Base-by-base conservation (phyloP, 2,797 vertebrate genomes). In the Amazona finschi region DNA sequence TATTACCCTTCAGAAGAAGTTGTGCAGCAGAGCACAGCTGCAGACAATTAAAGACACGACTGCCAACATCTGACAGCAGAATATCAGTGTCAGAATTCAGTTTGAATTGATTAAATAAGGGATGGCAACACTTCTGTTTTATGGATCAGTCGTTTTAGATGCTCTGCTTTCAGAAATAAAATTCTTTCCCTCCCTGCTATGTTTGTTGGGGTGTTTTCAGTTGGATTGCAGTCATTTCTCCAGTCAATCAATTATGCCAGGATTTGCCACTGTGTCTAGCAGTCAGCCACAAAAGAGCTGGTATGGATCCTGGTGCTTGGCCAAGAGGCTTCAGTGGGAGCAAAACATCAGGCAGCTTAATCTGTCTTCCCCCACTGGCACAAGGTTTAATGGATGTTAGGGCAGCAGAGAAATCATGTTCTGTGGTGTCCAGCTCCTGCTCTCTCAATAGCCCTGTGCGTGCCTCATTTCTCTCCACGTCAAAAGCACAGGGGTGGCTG, bases 41-140 rank as follows among this genome's bases (percentile, higher is more conserved):
- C 71, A 96, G 87, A 66, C 28, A 0, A 96, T 96, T 95, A 97
- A 46, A 93, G 80, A 36, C 70, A 78, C 43, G 78, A 50, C 85
- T 88, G 94, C 93, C 80, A 79, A 89, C 74, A 49, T 93, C 91
- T 96, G 95, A 97, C 83, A 95, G 93, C 75, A 92, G 50, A 90
- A 96, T 73, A 78, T 94, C 96, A 96, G 88, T 92, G 84, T 96
- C 95, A 95, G 90, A 97, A 95, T 96, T 89, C 75, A 93, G 39
- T 97, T 95, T 96, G 87, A 90, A 83, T 81, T 94, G 92, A 96
- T 95, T 96, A 93, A 94, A 94, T 90, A 92, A 89, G 75, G 91
- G 91, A 95, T 95, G 93, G 95, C 93, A 96, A 91, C 92, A 78
- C 61, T 97, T 96, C 94, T 97, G 87, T 96, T 96, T 96, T 87